Evolutionary conservation across 1,140 invertebrate species (phyloP), one percentile per base, ranked within the genome.

Genomic region (Pseudoatta argentina): DNA sequence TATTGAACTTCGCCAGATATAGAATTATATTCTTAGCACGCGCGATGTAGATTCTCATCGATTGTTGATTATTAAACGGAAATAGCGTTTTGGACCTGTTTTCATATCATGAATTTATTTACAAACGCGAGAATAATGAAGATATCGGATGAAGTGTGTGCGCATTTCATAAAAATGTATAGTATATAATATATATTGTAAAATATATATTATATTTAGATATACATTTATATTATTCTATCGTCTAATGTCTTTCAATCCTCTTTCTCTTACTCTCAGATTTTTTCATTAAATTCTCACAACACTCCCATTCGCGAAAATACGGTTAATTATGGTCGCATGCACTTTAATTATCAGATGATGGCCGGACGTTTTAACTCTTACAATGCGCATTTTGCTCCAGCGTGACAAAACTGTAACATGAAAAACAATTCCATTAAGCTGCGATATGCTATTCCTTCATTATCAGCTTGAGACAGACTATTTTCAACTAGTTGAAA

Each of bases 21-120:
- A 66, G 64, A 44, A 67, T 67, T 66, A 34, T 61, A 61, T 66
- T 66, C 34, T 39, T 69, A n/a, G 34, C 34, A 67, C n/a, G 30
- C 18, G 34, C 18, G 3, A 66, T 66, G 4, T 66, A 39, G 64
- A 39, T n/a, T 39, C 30, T 39, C 39, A 39, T 66, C 18, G 12
- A 66, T 66, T 66, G 34, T 34, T 39, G 30, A n/a, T 66, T 39
- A 66, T 66, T 3, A 12, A n/a, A 12, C 34, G n/a, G 3, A 3
- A 39, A n/a, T 8, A 66, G 8, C 10, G 18, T 34, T 66, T 30
- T 27, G 14, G 1, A 27, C 3, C 2, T 63, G n/a, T 10, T 21
- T 59, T n/a, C 3, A 4, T 59, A 21, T 21, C n/a, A 59, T 59
- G 21, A 21, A 12, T 59, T 59, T 14, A 24, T 24, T 44, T 12